Evolutionary conservation across 92 coral and sea anemone species (phyloP).

Genomic region (Epizoanthus fatuus): DNA sequence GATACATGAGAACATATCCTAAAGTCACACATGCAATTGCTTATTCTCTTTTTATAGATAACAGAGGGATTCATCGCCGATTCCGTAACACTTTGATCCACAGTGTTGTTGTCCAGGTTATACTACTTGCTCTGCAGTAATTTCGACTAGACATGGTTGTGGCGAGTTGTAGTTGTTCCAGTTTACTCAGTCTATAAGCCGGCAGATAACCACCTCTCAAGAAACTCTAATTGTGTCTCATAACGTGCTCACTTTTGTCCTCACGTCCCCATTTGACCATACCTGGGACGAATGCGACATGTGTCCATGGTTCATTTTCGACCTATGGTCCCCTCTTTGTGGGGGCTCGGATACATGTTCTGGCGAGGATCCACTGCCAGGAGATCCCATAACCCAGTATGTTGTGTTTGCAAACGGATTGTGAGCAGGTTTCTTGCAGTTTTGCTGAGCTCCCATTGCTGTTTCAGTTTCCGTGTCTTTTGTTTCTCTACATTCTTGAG

Average conservation of each 20-base stretch:
- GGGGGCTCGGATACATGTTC: conserved; percentile 9
- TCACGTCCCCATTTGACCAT: conserved; percentile 16
- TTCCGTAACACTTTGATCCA: no score
- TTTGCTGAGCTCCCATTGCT: neutral
- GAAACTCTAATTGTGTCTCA: neutral
- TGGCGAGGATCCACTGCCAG: neutral
- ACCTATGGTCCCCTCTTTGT: neutral
- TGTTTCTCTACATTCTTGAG: neutral
- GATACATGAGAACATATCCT: no score
- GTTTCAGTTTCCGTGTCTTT: neutral
- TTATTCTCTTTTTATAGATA: no score
- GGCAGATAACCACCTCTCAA: no score
- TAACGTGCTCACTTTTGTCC: conserved; percentile 38
- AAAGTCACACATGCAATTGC: no score
- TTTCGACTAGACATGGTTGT: no score
- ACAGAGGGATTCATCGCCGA: no score
- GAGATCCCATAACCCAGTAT: conserved; percentile 79
- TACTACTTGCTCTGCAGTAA: no score
- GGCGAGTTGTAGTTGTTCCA: no score
- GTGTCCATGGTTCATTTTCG: neutral
- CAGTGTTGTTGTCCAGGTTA: no score
- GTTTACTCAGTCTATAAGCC: no score
- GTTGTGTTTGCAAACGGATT: conserved; percentile 76
- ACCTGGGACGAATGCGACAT: conserved; percentile 10
- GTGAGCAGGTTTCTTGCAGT: conserved; percentile 36